These are phyloP conservation scores for Gobio occitaniae DNA, from an alignment of 2,797 vertebrate species.

Conservation along the genomic window DNA sequence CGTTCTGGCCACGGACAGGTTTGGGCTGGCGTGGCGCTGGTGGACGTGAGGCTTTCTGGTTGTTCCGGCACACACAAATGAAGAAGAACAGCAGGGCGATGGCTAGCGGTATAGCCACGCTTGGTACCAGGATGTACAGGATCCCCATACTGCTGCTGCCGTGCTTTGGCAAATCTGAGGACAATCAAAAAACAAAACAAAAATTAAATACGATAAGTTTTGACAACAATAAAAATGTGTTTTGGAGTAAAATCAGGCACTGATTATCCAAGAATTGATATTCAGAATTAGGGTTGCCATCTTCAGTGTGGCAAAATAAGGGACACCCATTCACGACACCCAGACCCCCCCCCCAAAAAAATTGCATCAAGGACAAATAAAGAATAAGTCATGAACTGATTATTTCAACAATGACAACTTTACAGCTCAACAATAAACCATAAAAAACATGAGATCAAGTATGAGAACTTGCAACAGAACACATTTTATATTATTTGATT, in stretches of 20 bases:
- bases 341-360: no score
- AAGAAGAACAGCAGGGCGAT: slow-evolving; percentile 97
- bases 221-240: neutral
- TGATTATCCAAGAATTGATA: neutral
- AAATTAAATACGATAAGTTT: neutral
- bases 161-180: slow-evolving; percentile 88
- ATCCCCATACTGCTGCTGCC: slow-evolving; percentile 90
- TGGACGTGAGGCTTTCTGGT: slow-evolving; percentile 89
- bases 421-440: no score
- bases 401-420: no score
- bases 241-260: neutral
- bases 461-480: no score
- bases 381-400: no score
- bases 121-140: slow-evolving; percentile 95
- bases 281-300: no score
- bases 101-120: slow-evolving; percentile 93
- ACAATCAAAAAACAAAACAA: slow-evolving; percentile 15
- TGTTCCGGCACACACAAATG: slow-evolving; percentile 98
- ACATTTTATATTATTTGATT: no score
- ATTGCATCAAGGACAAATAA: no score
- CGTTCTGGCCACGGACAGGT: slow-evolving; percentile 92
- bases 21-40: slow-evolving; percentile 90
- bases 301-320: no score
- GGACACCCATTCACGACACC: no score
- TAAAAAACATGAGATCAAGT: no score